Evolutionary conservation across 2,888 invertebrate genomes (phyloP).

Genomic region (Campaea margaritaria): DNA sequence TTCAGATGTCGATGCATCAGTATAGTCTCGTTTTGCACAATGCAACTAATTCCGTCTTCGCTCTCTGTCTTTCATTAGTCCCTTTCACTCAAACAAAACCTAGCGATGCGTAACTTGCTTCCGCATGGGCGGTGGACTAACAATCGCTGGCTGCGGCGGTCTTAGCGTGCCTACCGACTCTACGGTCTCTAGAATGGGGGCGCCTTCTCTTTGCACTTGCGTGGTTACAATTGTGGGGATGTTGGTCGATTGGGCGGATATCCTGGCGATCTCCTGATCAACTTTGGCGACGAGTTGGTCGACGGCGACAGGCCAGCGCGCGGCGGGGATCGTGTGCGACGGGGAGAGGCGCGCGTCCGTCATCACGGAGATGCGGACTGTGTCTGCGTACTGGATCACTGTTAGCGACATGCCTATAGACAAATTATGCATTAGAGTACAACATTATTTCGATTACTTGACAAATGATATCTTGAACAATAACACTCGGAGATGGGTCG

Average conservation of each 20-base stretch:
- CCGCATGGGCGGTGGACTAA: conserved; percentile 68
- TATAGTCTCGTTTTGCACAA: no score
- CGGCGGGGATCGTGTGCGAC: conserved; percentile 84
- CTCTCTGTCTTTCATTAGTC: neutral
- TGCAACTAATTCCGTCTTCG: no score
- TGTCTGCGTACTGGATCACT: conserved; percentile 88
- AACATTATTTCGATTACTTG: neutral
- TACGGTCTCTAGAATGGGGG: conserved; percentile 30
- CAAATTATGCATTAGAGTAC: neutral
- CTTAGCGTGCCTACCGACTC: conserved; percentile 49
- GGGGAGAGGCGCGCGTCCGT: conserved; percentile 89
- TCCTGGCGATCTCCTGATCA: conserved; percentile 74
- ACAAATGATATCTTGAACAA: no score
- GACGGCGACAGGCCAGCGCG: conserved; percentile 72
- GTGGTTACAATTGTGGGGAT: conserved; percentile 56
- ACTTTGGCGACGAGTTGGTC: conserved; percentile 70
- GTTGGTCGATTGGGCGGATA: conserved; percentile 58
- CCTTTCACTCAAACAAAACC: neutral
- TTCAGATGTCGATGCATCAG: no score
- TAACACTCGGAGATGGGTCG: no score
- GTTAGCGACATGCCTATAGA: conserved; percentile 89
- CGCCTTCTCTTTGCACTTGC: conserved; percentile 36
- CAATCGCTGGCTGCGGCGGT: conserved; percentile 58
- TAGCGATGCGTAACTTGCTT: conserved; percentile 55
- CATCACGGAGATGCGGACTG: conserved; percentile 89